Evolutionary conservation across 2,797 vertebrate species (phyloP).

Genomic region (Perodicticus potto): DNA sequence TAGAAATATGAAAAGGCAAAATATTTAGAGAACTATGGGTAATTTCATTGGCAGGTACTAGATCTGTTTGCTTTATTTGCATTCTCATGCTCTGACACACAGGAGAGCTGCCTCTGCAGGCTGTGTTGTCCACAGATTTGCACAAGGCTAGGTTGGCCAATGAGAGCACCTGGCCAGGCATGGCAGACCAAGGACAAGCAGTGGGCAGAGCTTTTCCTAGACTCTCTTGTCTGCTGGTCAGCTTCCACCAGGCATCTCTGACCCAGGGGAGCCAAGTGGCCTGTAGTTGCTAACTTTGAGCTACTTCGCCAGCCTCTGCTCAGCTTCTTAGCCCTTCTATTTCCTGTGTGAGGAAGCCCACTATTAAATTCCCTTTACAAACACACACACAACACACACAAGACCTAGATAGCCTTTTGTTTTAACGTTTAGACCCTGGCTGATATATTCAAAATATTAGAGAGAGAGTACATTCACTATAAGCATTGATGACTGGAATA

Average conservation of each 20-base stretch:
- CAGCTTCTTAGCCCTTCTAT: neutral
- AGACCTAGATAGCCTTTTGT: neutral
- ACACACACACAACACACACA: neutral
- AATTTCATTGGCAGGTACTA: neutral
- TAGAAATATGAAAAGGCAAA: neutral
- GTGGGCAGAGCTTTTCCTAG: neutral
- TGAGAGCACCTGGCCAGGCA: neutral
- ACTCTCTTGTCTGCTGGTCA: neutral
- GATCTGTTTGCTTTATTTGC: neutral
- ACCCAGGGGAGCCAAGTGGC: neutral
- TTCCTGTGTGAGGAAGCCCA: neutral
- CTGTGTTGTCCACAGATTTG: neutral
- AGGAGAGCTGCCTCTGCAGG: neutral
- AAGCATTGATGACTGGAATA: neutral
- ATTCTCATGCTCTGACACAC: neutral
- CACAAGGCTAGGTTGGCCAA: neutral
- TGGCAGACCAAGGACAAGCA: neutral
- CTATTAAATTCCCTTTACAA: neutral
- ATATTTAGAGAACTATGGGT: neutral
- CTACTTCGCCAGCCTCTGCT: neutral
- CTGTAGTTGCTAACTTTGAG: neutral
- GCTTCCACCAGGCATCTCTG: neutral
- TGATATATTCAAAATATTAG: slow-evolving; percentile 49
- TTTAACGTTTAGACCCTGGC: slow-evolving; percentile 16
- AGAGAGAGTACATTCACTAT: neutral